These are phyloP conservation scores for Acanthosepion pharaonis DNA, from an alignment of 2,888 invertebrate genomes.

Conservation along the genomic window DNA sequence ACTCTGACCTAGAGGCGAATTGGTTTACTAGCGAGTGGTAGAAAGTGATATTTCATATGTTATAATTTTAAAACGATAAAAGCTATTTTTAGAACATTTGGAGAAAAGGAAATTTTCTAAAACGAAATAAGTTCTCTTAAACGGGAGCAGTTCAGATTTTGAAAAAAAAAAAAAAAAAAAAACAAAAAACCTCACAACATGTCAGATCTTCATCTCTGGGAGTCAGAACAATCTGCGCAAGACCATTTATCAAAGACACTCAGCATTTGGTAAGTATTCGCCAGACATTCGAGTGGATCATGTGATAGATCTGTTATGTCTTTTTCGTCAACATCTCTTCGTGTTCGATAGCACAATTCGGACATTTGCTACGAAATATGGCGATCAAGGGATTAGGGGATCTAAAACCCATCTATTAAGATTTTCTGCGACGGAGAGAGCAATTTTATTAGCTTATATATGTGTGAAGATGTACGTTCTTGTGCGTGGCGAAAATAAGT, in stretches of 20 bases:
- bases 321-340: background rate
- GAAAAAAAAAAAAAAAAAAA: too few species aligned
- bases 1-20: too few species aligned
- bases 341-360: background rate
- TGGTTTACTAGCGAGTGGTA: too few species aligned
- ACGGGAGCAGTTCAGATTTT: too few species aligned
- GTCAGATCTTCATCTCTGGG: background rate
- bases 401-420: background rate
- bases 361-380: slow-evolving; percentile 13
- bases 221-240: background rate
- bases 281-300: background rate
- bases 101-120: too few species aligned
- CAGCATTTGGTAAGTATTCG: background rate
- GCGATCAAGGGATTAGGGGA: background rate
- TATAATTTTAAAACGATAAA: too few species aligned
- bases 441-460: background rate
- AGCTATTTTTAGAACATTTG: too few species aligned
- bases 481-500: background rate
- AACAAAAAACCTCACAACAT: too few species aligned
- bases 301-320: background rate
- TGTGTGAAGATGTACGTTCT: background rate
- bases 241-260: background rate
- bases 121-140: too few species aligned
- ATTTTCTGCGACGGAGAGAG: background rate
- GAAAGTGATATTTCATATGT: too few species aligned